Evolutionary conservation across 2,797 vertebrate species (phyloP), one percentile per base, ranked within the genome.

Genomic region (Eutrigla gurnardus): DNA sequence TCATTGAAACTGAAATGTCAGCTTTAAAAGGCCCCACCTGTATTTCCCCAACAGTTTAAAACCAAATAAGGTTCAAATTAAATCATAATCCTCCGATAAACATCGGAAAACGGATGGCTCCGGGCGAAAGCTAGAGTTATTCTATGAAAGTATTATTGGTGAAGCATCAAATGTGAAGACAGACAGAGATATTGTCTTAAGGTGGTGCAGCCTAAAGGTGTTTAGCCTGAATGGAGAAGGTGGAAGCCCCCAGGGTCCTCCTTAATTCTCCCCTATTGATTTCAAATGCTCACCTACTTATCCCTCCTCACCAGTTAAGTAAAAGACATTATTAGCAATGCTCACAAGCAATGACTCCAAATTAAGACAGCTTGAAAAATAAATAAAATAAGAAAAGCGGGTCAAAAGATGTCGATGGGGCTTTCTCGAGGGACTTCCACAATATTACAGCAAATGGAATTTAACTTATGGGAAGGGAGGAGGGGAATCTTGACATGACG

Each of bases 1-100:
- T 90, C 87, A 85, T 85, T 84, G 81, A 83, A 91, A 85, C 17
- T 73, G 85, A 92, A 92, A 91, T 87, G 86, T 91, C 91, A 90
- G 84, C 84, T 63, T 50, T 60, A 77, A 82, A 86, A 77, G 88
- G 88, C 83, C 71, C 80, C 80, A 83, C 81, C 78, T 82, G 82
- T 75, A 72, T 64, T 73, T 37, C 42, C 47, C 25, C 6, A 32
- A 14, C 33, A 14, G 14, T 68, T 63, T 6, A 12, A 66, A 83
- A 73, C n/a, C 55, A 67, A 71, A 74, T 50, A 63, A 77, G 45
- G 25, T 54, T 46, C 37, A 40, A 60, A 79, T 70, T 52, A 65
- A 73, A 67, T 17, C 8, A 7, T 17, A 66, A 67, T 71, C 32
- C 65, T 33, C 15, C 12, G 33, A 75, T 64, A 59, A 82, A 55